Conservation (phyloP, 2,113 vertebrate species). For the Aythya baeri region DNA sequence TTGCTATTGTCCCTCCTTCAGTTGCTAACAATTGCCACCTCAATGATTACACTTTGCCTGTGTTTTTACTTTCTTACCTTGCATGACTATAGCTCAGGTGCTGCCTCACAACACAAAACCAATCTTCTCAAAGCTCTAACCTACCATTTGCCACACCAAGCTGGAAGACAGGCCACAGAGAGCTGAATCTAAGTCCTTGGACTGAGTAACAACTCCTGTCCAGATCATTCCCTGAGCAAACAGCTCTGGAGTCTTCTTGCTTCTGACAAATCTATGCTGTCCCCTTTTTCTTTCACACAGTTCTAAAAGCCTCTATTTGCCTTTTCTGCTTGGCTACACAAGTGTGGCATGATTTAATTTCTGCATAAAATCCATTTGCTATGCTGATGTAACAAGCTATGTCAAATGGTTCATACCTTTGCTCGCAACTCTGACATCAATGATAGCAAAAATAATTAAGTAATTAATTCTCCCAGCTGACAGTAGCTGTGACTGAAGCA, state of each 20-base stretch:
- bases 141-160: neutral
- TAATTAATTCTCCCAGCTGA: conserved; percentile 1
- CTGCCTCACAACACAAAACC: neutral
- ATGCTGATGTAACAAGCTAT: neutral
- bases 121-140: neutral
- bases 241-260: neutral
- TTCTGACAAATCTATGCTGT: neutral
- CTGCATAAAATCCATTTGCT: neutral
- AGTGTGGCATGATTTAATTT: neutral
- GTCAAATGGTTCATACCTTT: neutral
- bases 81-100: neutral
- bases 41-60: neutral
- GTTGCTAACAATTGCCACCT: neutral
- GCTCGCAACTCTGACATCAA: neutral
- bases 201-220: neutral
- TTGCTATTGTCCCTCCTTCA: neutral
- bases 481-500: neutral
- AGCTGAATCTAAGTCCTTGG: neutral
- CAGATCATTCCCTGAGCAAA: neutral
- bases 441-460: conserved; percentile 28
- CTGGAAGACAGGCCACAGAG: neutral
- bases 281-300: neutral
- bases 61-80: neutral
- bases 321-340: neutral
- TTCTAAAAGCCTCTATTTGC: neutral